Evolutionary conservation across 2,113 vertebrate species (phyloP).

Genomic region (human (Homo sapiens)): GRCh38 chrX:20684501-20685000

Average conservation of each 20-base stretch:
- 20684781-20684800: not conserved
- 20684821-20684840: not conserved
- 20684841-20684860: not conserved
- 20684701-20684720: not conserved
- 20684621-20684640: not conserved
- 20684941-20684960: not conserved
- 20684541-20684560: not conserved
- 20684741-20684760: not conserved
- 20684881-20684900: not conserved
- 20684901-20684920: not conserved
- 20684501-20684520: not conserved
- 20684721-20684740: not conserved
- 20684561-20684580: not conserved
- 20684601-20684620: not conserved
- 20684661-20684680: too few relatives aligned
- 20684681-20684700: not conserved
- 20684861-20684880: not conserved
- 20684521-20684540: not conserved
- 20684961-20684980: not conserved
- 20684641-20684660: not conserved
- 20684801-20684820: not conserved
- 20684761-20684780: not conserved
- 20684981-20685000: not conserved
- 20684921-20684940: not conserved
- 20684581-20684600: not conserved